Conservation (phyloP, 2,888 invertebrate species). For the Chaitophorus viminalis region DNA sequence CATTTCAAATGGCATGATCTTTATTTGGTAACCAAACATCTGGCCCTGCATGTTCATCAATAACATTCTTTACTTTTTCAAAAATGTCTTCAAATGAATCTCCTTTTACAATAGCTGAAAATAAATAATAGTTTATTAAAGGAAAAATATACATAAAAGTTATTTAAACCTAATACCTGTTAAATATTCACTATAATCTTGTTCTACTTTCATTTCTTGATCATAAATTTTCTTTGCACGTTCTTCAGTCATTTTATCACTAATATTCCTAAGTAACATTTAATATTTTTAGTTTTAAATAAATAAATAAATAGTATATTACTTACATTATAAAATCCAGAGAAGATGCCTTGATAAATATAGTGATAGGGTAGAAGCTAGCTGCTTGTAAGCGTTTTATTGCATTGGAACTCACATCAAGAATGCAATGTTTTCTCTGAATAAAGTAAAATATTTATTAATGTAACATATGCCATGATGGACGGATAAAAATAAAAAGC, state of each 20-base stretch:
- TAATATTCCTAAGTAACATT: slow-evolving; percentile 79
- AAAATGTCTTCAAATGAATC: slow-evolving; percentile 98
- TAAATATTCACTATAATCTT: slow-evolving; percentile 98
- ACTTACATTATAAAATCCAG: slow-evolving; percentile 89
- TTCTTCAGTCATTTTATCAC: slow-evolving; percentile 97
- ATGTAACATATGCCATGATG: background rate
- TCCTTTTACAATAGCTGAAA: slow-evolving; percentile 89
- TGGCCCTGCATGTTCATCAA: slow-evolving; percentile 93
- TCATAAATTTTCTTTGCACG: slow-evolving; percentile 98
- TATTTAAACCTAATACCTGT: slow-evolving; percentile 69
- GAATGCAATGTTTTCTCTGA: slow-evolving; percentile 97
- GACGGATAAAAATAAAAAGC: background rate
- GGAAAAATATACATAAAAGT: background rate
- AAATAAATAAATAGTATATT: background rate
- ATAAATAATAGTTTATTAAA: background rate
- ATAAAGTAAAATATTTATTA: background rate
- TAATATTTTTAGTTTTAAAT: slow-evolving; percentile 1
- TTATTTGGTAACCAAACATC: slow-evolving; percentile 97
- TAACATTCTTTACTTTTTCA: slow-evolving; percentile 92
- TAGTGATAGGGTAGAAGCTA: slow-evolving; percentile 95
- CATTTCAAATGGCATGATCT: slow-evolving; percentile 71
- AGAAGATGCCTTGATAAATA: slow-evolving; percentile 98
- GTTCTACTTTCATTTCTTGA: slow-evolving; percentile 95
- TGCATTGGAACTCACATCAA: slow-evolving; percentile 99
- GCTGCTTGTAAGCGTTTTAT: slow-evolving; percentile 98